Evolutionary conservation across 1,140 invertebrate genomes (phyloP).

Genomic region (Condylostylus longicornis): DNA sequence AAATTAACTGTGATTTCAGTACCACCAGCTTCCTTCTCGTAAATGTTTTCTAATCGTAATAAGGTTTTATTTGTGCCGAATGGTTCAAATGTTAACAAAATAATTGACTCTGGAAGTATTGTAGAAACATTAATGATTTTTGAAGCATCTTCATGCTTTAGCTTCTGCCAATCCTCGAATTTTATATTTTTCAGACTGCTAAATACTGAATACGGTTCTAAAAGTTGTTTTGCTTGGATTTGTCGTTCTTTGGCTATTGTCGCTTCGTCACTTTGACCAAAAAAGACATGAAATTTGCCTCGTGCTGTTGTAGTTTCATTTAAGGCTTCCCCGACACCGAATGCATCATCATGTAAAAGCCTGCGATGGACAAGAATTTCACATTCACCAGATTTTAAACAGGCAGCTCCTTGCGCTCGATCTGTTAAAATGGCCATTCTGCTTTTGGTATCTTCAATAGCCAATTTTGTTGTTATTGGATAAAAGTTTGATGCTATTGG

Average conservation of each 20-base stretch:
- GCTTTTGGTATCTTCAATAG: conserved; percentile 35
- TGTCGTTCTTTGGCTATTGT: background rate
- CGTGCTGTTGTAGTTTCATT: conserved; percentile 74
- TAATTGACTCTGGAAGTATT: conserved; percentile 55
- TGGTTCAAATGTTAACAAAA: conserved; percentile 72
- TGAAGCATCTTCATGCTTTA: too few species aligned
- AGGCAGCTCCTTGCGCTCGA: conserved; percentile 75
- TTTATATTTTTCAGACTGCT: background rate
- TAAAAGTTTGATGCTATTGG: conserved; percentile 78
- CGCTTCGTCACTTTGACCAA: conserved; percentile 23
- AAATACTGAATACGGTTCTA: conserved; percentile 1
- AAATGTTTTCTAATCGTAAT: conserved; percentile 69
- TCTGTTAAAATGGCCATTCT: conserved; percentile 63
- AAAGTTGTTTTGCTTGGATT: background rate
- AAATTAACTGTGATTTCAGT: too few species aligned
- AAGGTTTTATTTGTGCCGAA: conserved; percentile 51
- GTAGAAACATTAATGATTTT: conserved; percentile 34
- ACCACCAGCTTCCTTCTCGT: too few species aligned
- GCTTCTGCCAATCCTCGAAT: conserved; percentile 2
- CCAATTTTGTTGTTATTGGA: conserved; percentile 75
- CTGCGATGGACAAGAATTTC: conserved; percentile 80
- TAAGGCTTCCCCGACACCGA: conserved; percentile 86
- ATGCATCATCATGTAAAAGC: conserved; percentile 73
- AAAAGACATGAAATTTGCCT: conserved; percentile 54
- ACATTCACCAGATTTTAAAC: conserved; percentile 54